phyloP scores from a whole-genome alignment of 92 coral and sea anemone species.

The Pocillopora meandrina region DNA sequence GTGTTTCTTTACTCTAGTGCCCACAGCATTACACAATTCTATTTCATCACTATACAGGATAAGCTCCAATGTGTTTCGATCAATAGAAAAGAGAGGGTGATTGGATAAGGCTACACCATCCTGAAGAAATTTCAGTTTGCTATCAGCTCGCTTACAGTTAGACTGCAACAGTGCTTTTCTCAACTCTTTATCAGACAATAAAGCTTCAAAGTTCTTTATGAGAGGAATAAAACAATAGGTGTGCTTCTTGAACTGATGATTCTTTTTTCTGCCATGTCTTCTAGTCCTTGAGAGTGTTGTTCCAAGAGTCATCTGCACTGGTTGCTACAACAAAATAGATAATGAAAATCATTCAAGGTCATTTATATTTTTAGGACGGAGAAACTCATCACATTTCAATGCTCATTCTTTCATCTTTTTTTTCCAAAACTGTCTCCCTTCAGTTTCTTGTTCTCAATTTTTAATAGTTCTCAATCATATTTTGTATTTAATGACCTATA shows the following conservation, averaged over 20 bases:
- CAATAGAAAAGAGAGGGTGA: slow-evolving; percentile 47
- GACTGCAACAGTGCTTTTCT: slow-evolving; percentile 10
- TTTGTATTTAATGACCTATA: too few relatives aligned
- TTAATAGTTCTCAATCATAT: background rate
- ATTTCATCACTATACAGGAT: slow-evolving; percentile 64
- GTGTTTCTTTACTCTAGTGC: slow-evolving; percentile 48
- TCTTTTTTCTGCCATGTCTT: background rate
- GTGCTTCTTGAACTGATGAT: background rate
- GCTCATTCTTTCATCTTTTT: background rate
- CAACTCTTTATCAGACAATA: slow-evolving; percentile 36
- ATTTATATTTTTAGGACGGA: too few relatives aligned
- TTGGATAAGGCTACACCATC: slow-evolving; percentile 52
- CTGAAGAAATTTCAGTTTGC: slow-evolving; percentile 46
- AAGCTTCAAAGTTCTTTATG: background rate
- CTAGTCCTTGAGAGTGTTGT: background rate
- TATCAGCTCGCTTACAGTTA: slow-evolving; percentile 22
- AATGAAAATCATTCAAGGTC: background rate
- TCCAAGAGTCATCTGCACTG: background rate
- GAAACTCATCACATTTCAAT: too few relatives aligned
- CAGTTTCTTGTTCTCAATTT: background rate
- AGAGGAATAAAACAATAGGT: slow-evolving; percentile 6
- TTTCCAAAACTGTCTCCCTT: background rate
- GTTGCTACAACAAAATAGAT: background rate
- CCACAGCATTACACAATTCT: slow-evolving; percentile 61
- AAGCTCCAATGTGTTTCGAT: slow-evolving; percentile 32